These are phyloP conservation scores for Microcebus ravelobensis DNA, from an alignment of 2,113 vertebrate species.

Conservation along the genomic window DNA sequence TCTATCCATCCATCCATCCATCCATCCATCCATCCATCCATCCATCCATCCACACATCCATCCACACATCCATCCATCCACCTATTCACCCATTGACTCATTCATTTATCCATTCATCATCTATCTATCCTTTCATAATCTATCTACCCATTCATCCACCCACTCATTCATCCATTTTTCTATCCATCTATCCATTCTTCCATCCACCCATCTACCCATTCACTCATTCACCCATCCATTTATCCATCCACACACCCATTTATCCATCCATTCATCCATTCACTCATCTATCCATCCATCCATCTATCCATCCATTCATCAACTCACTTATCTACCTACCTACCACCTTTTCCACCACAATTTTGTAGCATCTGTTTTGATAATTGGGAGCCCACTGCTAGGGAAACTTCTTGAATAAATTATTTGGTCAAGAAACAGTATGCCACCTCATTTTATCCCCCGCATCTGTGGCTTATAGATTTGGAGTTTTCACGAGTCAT, in stretches of 20 bases:
- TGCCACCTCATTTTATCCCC: neutral
- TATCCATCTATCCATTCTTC: neutral
- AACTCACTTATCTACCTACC: too few species aligned
- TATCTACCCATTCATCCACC: accelerated
- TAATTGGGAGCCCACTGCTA: neutral
- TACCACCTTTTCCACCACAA: neutral
- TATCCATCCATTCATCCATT: too few species aligned
- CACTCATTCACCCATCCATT: neutral
- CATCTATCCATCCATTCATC: too few species aligned
- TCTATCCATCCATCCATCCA: too few species aligned
- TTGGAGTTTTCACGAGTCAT: neutral
- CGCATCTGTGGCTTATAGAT: neutral
- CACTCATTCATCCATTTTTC: neutral
- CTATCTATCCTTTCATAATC: too few species aligned
- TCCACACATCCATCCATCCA: neutral
- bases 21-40: too few species aligned
- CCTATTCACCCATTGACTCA: neutral
- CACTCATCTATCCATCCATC: neutral
- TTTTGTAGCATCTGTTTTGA: neutral
- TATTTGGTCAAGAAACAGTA: neutral
- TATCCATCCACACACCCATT: too few species aligned
- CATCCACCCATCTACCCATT: neutral
- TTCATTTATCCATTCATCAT: neutral
- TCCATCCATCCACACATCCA: neutral
- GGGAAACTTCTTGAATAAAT: neutral